These are phyloP conservation scores for Adelognathus sp. DNA, from an alignment of 2,888 invertebrate species.

Conservation along the genomic window DNA sequence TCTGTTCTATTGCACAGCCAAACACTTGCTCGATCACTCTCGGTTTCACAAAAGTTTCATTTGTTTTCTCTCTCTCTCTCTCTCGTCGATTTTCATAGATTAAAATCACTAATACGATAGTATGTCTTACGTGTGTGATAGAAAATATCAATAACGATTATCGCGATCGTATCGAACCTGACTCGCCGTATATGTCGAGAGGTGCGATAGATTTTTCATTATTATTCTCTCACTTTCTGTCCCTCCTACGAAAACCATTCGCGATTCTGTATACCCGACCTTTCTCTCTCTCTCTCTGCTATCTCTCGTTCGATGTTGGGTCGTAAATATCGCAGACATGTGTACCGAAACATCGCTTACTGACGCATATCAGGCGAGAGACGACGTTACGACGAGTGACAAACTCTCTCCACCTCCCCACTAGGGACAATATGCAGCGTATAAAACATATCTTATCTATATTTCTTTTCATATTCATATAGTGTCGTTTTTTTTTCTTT, in stretches of 20 bases:
- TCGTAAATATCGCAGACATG: conserved; percentile 44
- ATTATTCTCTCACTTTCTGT: conserved; percentile 24
- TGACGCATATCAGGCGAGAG: conserved; percentile 39
- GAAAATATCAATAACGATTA: conserved; percentile 37
- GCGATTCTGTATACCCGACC: neutral
- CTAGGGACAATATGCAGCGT: conserved; percentile 78
- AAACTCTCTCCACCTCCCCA: conserved; percentile 23
- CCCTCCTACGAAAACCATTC: neutral
- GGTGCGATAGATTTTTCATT: conserved; percentile 19
- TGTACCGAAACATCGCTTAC: conserved; percentile 53
- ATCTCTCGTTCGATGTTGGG: neutral
- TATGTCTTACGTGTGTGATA: conserved; percentile 22
- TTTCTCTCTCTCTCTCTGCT: neutral
- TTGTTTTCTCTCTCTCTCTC: conserved; percentile 42
- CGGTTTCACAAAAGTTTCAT: conserved; percentile 63
- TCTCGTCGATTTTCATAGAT: conserved; percentile 26
- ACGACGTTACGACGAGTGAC: conserved; percentile 19
- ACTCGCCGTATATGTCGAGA: conserved; percentile 23
- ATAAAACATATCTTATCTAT: conserved; percentile 80
- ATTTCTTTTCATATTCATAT: conserved; percentile 60
- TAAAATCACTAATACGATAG: conserved; percentile 45
- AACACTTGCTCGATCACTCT: conserved; percentile 78
- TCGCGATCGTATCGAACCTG: conserved; percentile 27
- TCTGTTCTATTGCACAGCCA: conserved; percentile 80
- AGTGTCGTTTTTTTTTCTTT: conserved; percentile 54